Base-by-base conservation (phyloP, 2,888 invertebrate genomes). In the Acleris emargana region DNA sequence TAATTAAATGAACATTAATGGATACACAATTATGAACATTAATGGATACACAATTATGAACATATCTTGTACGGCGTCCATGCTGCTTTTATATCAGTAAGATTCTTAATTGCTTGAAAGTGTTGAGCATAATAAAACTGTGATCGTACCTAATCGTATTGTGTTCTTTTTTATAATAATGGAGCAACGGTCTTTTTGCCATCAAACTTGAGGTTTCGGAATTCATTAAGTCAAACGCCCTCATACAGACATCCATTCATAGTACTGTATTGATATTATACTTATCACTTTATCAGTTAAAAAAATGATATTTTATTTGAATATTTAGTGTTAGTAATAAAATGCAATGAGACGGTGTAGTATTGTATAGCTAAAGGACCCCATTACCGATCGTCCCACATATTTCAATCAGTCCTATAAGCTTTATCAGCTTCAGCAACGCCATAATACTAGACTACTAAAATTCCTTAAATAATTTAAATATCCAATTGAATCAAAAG, bases 181-280 rank as follows among this genome's bases (percentile, higher is more conserved):
- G 53, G 49, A 64, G 60, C 64, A 55, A 64, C 64, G 17, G 50
- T 64, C 18, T 74, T 68, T 63, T 47, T 70, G 64, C 53, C 63
- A 67, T 67, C 59, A 54, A 68, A 62, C 67, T 64, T 68, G 64
- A 62, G 61, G 77, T 82, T 84, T 83, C 83, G 79, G 82, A 83
- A 83, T 85, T 84, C 84, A 84, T 77, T 69, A 76, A 80, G 76
- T 77, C 76, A 68, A 72, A 72, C 76, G 73, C 74, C 71, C 69
- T 69, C 67, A 68, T 72, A 68, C 69, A 73, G 69, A 71, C 67
- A 77, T 77, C 76, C 73, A 38, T 38, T 13, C 38, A 38, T 38
- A 75, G 76, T 75, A 55, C 55, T 43, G 55, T 43, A 43, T 54
- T 20, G 42, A 20, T 20, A 76, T 73, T 68, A 76, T 76, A 75